Conservation (phyloP, 2,888 invertebrate genomes). For the Cheilosia urbana region DNA sequence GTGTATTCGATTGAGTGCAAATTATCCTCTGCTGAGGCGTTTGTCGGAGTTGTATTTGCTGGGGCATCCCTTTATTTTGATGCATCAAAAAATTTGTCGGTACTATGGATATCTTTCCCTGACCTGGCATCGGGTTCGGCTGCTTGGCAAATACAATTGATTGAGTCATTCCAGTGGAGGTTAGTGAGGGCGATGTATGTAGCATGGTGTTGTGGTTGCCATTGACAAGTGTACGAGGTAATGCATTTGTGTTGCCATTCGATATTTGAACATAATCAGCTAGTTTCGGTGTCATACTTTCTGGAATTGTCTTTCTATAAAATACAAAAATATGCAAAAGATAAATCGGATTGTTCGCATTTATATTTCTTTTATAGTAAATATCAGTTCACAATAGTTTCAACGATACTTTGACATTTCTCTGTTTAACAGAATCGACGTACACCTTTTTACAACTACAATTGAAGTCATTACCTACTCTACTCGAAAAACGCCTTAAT, state of each 20-base stretch:
- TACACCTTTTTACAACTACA: too few species aligned
- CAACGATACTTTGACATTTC: too few species aligned
- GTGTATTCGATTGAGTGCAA: conserved; percentile 56
- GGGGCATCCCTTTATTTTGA: conserved; percentile 76
- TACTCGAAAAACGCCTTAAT: too few species aligned
- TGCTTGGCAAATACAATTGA: conserved; percentile 62
- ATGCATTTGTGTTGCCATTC: conserved; percentile 76
- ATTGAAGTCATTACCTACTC: too few species aligned
- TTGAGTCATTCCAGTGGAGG: conserved; percentile 66
- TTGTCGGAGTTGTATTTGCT: conserved; percentile 65
- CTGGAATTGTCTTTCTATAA: conserved; percentile 4
- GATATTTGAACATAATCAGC: conserved; percentile 79
- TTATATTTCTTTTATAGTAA: background rate
- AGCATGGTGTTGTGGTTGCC: conserved; percentile 42
- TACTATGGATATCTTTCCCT: conserved; percentile 83
- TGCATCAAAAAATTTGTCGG: conserved; percentile 83
- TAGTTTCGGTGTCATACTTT: conserved; percentile 76
- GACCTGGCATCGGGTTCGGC: conserved; percentile 52
- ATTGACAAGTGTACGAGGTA: conserved; percentile 70
- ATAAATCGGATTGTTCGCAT: background rate
- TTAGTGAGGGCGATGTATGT: conserved; percentile 53
- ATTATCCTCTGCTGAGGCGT: conserved; percentile 76
- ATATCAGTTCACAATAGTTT: background rate
- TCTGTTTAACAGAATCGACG: too few species aligned
- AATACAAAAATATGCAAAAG: background rate